These are phyloP conservation scores for Otus scops DNA, from an alignment of 2,797 vertebrate species.

Conservation along the genomic window DNA sequence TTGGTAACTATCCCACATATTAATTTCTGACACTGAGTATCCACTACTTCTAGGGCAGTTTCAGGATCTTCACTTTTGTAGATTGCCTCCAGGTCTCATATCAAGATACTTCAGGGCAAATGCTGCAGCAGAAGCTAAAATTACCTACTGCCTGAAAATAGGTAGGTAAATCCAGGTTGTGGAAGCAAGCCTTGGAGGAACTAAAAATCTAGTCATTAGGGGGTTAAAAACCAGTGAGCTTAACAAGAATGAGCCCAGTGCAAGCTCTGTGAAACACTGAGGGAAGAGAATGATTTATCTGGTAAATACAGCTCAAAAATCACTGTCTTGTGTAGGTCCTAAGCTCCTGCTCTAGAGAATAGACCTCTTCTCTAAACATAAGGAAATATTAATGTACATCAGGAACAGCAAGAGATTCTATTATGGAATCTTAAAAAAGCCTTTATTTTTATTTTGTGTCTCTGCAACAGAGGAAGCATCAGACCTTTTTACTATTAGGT, in stretches of 20 bases:
- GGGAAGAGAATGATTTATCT: background rate
- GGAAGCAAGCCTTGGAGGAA: background rate
- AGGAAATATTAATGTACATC: background rate
- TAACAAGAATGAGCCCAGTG: background rate
- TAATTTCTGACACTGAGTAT: background rate
- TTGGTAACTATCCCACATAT: accelerated
- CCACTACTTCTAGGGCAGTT: background rate
- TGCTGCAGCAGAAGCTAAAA: constrained; percentile 74
- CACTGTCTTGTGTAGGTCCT: background rate
- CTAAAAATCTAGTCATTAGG: accelerated
- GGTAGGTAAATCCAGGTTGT: constrained; percentile 16
- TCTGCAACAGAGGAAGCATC: constrained; percentile 45
- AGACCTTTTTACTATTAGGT: background rate
- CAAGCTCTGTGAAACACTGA: background rate
- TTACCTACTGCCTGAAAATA: constrained; percentile 64
- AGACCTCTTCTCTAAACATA: background rate
- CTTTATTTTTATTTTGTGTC: background rate
- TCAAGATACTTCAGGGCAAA: constrained; percentile 75
- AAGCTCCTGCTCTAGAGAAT: background rate
- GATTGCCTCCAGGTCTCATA: constrained; percentile 71
- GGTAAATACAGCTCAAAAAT: background rate
- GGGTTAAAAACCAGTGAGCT: background rate
- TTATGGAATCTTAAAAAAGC: background rate
- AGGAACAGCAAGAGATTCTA: background rate
- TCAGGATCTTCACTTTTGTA: constrained; percentile 16